phyloP scores from a whole-genome alignment of 2,888 invertebrate genomes.

The Charanyca ferruginea region DNA sequence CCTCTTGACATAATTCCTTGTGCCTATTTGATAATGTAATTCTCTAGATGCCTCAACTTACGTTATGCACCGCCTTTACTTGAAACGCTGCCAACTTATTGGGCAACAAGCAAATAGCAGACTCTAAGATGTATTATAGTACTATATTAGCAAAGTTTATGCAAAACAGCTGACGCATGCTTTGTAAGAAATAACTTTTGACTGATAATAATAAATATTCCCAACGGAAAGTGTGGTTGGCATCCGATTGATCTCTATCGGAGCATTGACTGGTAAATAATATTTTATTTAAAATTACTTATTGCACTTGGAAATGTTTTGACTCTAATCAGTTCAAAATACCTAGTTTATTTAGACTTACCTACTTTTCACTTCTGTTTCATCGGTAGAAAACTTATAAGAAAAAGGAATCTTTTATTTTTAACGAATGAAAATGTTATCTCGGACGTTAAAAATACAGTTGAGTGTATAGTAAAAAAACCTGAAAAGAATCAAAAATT shows the following conservation, averaged over 20 bases:
- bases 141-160: constrained; percentile 16
- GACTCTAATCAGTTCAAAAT: neutral
- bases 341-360: neutral
- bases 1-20: constrained; percentile 28
- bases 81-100: constrained; percentile 46
- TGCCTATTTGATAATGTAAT: constrained; percentile 29
- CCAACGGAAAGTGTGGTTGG: neutral
- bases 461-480: neutral
- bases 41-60: constrained; percentile 18
- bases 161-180: neutral
- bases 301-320: neutral
- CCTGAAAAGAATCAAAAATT: neutral
- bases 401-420: neutral
- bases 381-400: too few species aligned
- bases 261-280: constrained; percentile 2
- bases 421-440: neutral
- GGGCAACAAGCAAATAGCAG: constrained; percentile 17
- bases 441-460: too few species aligned
- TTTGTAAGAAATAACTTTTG: neutral
- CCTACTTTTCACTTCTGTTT: neutral
- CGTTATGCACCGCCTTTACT: constrained; percentile 9
- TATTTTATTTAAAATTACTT: neutral
- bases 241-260: constrained; percentile 1
- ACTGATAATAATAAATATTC: neutral
- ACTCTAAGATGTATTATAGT: neutral